Evolutionary conservation across 2,888 invertebrate genomes (phyloP).

Genomic region (Ochlodes sylvanus): DNA sequence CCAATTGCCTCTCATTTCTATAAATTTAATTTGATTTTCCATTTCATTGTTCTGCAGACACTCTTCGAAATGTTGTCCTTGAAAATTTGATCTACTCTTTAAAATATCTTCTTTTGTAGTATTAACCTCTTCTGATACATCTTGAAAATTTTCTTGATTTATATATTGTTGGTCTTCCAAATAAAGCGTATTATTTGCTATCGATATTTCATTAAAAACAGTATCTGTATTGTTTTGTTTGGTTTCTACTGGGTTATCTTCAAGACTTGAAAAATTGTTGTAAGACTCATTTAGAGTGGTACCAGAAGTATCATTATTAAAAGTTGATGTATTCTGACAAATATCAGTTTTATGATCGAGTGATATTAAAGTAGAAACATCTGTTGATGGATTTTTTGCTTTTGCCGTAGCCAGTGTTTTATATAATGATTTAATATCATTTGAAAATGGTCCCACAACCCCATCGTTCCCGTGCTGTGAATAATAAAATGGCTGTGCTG

Average conservation of each 20-base stretch:
- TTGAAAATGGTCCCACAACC: constrained; percentile 56
- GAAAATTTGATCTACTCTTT: neutral
- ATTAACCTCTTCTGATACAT: neutral
- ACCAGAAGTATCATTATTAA: neutral
- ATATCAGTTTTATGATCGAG: neutral
- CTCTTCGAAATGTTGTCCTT: neutral
- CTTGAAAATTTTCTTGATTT: neutral
- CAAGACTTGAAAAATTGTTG: too few relatives aligned
- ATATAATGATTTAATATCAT: constrained; percentile 58
- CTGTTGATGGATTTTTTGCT: constrained; percentile 4
- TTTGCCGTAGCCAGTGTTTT: constrained; percentile 41
- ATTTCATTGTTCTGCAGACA: neutral
- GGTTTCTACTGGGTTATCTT: too few relatives aligned
- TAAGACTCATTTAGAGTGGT: neutral
- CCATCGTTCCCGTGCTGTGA: constrained; percentile 47
- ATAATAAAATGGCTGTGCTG: constrained; percentile 62
- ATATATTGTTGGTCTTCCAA: neutral
- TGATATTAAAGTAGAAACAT: neutral
- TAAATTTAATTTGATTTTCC: neutral
- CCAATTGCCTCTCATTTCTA: neutral
- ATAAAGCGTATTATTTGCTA: neutral
- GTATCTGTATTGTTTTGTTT: neutral
- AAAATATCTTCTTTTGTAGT: neutral
- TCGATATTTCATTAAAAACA: neutral
- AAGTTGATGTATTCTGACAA: neutral